phyloP scores from a whole-genome alignment of 2,113 vertebrate genomes.

The Verasper variegatus region DNA sequence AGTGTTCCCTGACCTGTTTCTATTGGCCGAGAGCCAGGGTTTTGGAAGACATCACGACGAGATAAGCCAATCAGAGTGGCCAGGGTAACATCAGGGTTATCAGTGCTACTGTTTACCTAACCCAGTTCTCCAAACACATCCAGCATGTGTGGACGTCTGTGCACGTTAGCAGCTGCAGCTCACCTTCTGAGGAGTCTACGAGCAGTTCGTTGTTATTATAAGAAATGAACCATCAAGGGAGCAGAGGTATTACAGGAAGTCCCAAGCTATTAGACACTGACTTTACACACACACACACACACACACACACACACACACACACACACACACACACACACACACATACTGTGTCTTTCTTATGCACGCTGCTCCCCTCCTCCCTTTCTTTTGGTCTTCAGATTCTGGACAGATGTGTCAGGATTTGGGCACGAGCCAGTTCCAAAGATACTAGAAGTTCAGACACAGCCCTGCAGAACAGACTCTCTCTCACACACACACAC shows the following conservation, averaged over 20 bases:
- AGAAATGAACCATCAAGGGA: slow-evolving; percentile 25
- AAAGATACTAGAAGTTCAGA: slow-evolving; percentile 60
- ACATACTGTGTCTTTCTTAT: not conserved
- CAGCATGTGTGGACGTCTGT: slow-evolving; percentile 30
- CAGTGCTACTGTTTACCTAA: slow-evolving; percentile 67
- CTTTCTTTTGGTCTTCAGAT: slow-evolving; percentile 41
- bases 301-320: not conserved
- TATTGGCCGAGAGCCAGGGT: slow-evolving; percentile 64
- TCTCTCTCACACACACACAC: slow-evolving; percentile 1
- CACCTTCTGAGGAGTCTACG: not conserved
- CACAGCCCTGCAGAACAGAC: slow-evolving; percentile 46
- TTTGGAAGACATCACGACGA: slow-evolving; percentile 53
- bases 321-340: not conserved
- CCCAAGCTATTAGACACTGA: not conserved
- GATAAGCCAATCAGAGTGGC: slow-evolving; percentile 64
- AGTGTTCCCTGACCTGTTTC: slow-evolving; percentile 65
- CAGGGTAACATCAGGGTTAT: slow-evolving; percentile 62
- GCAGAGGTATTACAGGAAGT: slow-evolving; percentile 10
- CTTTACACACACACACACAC: slow-evolving; percentile 7
- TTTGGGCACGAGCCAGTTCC: slow-evolving; percentile 55
- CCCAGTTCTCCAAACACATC: slow-evolving; percentile 51
- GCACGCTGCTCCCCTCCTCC: slow-evolving; percentile 13
- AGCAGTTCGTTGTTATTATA: slow-evolving; percentile 20
- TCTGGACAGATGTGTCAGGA: slow-evolving; percentile 65
- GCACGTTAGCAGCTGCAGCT: slow-evolving; percentile 11